Evolutionary conservation across 2,888 invertebrate species (phyloP), one percentile per base, ranked within the genome.

Genomic region (Hypomecis atomaria): DNA sequence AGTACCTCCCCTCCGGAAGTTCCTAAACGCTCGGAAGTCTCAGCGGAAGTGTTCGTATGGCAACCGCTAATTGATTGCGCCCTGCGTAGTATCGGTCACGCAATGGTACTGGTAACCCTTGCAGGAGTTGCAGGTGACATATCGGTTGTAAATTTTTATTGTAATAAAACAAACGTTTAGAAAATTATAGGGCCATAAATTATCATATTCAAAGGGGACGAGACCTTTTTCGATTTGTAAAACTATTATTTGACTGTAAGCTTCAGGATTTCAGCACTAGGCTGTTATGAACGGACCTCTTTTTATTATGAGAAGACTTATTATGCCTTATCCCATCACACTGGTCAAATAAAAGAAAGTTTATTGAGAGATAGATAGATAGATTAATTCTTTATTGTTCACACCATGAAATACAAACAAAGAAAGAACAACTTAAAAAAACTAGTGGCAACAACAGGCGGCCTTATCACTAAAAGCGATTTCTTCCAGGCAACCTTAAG

Each of bases 31-130:
- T 65, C 65, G 71, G 74, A 64, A 78, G 78, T 59, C 45, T 78
- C 83, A 79, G 83, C 90, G 91, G 91, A 92, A 87, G 89, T 87
- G 78, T 83, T 87, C 83, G 82, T 84, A 86, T 83, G 83, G 65
- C 57, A 86, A 84, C 83, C 81, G 80, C 87, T 92, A 92, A 92
- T 92, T 92, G 91, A 92, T 90, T 91, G 89, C 77, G 76, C 83
- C 85, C 80, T 70, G 76, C 73, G 76, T 59, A 48, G 67, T 44
- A 49, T 45, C 44, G 62, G 75, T 77, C 75, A 78, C 77, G 78
- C 76, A 81, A 67, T 60, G 47, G 58, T 48, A 58, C 64, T 50
- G 45, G 78, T 79, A 85, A 85, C 88, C 87, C 86, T 86, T 79
- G 78, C 69, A 75, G 80, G 79, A 80, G 78, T 86, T 79, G 78